Evolutionary conservation across 2,888 invertebrate species (phyloP), one percentile per base, ranked within the genome.

Genomic region (Nomada flava): DNA sequence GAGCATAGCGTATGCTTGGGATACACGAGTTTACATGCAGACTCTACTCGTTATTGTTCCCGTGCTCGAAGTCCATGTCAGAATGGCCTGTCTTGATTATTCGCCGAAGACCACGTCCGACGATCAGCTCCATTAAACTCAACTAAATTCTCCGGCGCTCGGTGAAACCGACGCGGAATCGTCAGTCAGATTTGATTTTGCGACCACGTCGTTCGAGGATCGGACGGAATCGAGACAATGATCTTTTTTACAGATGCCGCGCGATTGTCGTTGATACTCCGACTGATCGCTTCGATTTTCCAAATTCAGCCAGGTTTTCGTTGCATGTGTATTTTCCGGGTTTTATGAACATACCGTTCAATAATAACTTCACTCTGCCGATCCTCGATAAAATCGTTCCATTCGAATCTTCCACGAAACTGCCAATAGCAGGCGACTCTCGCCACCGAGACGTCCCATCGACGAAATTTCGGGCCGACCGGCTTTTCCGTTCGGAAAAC

Each of bases 31-130:
- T 47, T 72, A 86, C 87, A 90, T 89, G 88, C 90, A 91, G 91
- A 73, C 85, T 90, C 90, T 88, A 81, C 82, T 86, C 88, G 84
- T 89, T 88, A 78, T 79, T 57, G 83, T 80, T 76, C 88, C 80
- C 81, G 83, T 84, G 82, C 79, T 71, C 44, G 53, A 20, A 83
- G 79, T 85, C 76, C 79, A 81, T 77, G 83, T 74, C 65, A 47
- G 79, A 82, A 75, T 55, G 76, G 82, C 76, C 73, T 67, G 72
- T 77, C 67, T 44, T 20, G 29, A 59, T 71, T 26, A 74, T 79
- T 23, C 67, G 72, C 11, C 77, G 75, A 60, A 68, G 81, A 78
- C 64, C 71, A 57, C 76, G 59, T 57, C 59, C 55, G 36, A 18
- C 67, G 64, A 53, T 62, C 53, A 36, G 18, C 42, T 26, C 11